phyloP scores from a whole-genome alignment of 1,140 invertebrate genomes.

The Capitella teleta region DNA sequence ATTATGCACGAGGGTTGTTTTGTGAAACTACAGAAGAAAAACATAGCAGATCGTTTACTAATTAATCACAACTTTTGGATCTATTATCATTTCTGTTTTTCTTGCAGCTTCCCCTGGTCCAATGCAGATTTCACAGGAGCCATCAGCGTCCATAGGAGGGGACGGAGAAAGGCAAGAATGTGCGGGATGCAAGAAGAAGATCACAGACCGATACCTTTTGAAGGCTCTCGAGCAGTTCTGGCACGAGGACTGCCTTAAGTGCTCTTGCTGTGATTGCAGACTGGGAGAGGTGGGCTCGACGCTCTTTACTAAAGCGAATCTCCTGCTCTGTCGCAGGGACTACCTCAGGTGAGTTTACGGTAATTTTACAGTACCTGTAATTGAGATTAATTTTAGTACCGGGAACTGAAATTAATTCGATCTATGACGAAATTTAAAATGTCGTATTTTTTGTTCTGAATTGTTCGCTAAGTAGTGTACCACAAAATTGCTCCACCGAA shows the following conservation, averaged over 20 bases:
- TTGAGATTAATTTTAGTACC: no score
- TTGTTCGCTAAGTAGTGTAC: no score
- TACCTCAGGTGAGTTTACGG: constrained; percentile 81
- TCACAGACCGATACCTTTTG: constrained; percentile 74
- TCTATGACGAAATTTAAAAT: no score
- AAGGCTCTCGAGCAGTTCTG: constrained; percentile 83
- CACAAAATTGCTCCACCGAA: no score
- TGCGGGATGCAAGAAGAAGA: constrained; percentile 56
- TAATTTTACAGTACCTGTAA: no score
- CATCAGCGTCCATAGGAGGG: not conserved
- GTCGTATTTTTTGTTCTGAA: no score
- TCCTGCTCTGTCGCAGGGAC: constrained; percentile 83
- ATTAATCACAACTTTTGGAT: no score
- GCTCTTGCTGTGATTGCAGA: constrained; percentile 81
- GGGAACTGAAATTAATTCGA: no score
- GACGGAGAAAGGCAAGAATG: constrained; percentile 27
- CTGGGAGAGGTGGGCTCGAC: constrained; percentile 84
- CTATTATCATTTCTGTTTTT: no score
- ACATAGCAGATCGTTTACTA: no score
- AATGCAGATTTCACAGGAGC: constrained; percentile 2
- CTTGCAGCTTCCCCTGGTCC: not conserved
- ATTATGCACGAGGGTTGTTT: no score
- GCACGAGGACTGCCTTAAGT: constrained; percentile 84
- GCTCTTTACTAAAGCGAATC: constrained; percentile 81
- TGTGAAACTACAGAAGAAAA: no score